phyloP scores from a whole-genome alignment of 2,113 vertebrate species.

The Tursiops truncatus region DNA sequence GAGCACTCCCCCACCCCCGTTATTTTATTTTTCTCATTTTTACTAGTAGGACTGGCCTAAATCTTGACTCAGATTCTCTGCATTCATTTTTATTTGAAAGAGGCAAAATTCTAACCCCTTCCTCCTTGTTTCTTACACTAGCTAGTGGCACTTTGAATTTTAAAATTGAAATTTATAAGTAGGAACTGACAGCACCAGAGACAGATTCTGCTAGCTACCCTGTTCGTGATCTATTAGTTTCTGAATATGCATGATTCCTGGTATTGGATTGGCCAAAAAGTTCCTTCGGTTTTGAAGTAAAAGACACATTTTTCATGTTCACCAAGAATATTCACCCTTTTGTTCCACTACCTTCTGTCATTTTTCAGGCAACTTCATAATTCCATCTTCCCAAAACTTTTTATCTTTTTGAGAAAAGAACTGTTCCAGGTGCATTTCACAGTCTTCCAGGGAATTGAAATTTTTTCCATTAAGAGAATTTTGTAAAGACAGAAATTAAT shows the following conservation, averaged over 20 bases:
- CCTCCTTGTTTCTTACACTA: background rate
- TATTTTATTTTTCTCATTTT: conserved; percentile 36
- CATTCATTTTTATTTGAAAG: conserved; percentile 1
- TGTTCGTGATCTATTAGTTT: background rate
- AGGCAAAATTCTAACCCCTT: background rate
- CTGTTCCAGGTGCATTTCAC: too few relatives aligned
- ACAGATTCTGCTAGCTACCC: background rate
- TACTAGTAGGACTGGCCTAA: background rate
- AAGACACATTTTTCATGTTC: too few relatives aligned
- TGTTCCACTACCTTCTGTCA: too few relatives aligned
- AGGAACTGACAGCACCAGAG: background rate
- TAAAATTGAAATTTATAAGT: background rate
- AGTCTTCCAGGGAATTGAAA: too few relatives aligned
- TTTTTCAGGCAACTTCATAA: too few relatives aligned
- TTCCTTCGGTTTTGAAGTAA: too few relatives aligned
- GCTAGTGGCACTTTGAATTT: background rate
- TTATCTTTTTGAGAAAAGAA: too few relatives aligned
- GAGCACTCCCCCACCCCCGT: background rate
- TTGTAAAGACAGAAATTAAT: too few relatives aligned
- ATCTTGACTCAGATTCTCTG: conserved; percentile 24
- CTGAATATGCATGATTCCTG: conserved; percentile 12
- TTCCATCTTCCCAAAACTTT: too few relatives aligned
- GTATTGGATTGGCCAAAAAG: background rate
- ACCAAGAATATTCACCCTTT: too few relatives aligned
- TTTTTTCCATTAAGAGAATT: too few relatives aligned